Percentiles rank a stretch among this genome's conserved stretches.
Evolutionary conservation across 2,113 vertebrate species (phyloP).

Genomic region (Raja brachyura): DNA sequence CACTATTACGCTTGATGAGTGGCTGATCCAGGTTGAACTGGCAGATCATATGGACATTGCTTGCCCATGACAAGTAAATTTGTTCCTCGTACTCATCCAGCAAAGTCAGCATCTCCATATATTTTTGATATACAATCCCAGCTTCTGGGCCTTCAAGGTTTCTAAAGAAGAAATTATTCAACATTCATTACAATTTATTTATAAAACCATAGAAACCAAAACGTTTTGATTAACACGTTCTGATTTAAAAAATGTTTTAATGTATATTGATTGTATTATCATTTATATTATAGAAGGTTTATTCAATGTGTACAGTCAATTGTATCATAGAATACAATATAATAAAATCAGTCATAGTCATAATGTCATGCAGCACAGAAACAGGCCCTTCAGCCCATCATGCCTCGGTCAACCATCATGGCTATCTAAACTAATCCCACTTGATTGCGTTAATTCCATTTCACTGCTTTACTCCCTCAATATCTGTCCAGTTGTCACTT

Average conservation of each 20-base stretch:
- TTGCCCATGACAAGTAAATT: conserved; percentile 61
- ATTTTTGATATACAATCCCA: conserved; percentile 55
- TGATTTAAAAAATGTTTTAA: background rate
- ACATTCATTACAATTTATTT: background rate
- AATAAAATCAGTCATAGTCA: background rate
- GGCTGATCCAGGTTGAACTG: conserved; percentile 66
- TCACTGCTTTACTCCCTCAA: too few species aligned
- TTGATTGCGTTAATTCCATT: too few species aligned
- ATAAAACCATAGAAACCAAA: background rate
- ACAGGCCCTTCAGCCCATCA: too few species aligned
- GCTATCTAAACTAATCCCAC: too few species aligned
- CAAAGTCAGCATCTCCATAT: conserved; percentile 57
- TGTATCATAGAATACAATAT: background rate
- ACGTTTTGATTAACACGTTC: too few species aligned
- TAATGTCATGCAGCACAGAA: too few species aligned
- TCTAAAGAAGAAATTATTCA: conserved; percentile 45
- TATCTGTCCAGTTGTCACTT: too few species aligned
- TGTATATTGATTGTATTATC: background rate
- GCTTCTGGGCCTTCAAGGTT: conserved; percentile 50
- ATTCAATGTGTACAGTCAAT: background rate
- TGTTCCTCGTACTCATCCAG: conserved; percentile 59
- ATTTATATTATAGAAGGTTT: background rate
- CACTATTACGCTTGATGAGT: conserved; percentile 54
- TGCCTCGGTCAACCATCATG: too few species aligned
- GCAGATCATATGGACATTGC: conserved; percentile 57